phyloP scores from a whole-genome alignment of 2,113 vertebrate species.

The Felis chaus region DNA sequence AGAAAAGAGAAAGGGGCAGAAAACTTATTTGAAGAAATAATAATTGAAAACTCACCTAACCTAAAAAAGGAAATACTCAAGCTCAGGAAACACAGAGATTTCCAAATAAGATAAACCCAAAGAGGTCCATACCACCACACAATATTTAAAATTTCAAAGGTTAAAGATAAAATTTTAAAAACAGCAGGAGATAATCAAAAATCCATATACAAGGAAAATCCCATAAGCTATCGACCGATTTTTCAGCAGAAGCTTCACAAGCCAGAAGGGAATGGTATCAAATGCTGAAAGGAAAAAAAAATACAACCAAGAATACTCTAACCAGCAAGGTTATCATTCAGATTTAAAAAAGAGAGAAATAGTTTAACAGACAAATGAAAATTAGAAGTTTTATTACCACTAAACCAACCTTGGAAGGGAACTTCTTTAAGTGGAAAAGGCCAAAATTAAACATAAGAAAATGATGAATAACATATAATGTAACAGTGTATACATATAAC shows the following conservation, averaged over 20 bases:
- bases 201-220: neutral
- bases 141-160: neutral
- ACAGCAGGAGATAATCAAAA: neutral
- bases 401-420: neutral
- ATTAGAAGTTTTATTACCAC: neutral
- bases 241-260: neutral
- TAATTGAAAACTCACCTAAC: neutral
- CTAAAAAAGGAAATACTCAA: neutral
- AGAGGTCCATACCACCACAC: neutral
- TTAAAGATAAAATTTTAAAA: neutral
- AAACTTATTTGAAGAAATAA: neutral
- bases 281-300: neutral
- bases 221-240: neutral
- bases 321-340: neutral
- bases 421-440: neutral
- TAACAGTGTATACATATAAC: too few species aligned
- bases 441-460: neutral
- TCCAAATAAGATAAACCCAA: neutral
- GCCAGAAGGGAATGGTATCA: neutral
- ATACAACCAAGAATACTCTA: neutral
- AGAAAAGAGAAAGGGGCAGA: neutral
- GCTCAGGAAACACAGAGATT: neutral
- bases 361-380: neutral
- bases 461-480: neutral
- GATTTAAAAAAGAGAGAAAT: neutral